Evolutionary conservation across 2,888 invertebrate genomes (phyloP).

Genomic region (Heliconius erato): DNA sequence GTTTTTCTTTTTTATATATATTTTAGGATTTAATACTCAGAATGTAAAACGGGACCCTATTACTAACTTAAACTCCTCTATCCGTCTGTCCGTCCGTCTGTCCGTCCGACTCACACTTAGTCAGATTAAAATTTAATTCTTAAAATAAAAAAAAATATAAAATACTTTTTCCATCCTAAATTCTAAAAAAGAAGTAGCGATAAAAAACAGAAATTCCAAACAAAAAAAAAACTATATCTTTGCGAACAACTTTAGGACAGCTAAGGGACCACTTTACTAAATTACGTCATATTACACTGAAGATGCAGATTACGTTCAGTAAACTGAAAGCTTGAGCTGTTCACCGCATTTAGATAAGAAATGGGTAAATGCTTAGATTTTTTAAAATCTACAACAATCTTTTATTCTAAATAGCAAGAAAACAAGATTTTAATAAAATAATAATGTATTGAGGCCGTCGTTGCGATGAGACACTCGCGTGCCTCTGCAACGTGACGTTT

Average conservation of each 20-base stretch:
- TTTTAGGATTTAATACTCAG: too few species aligned
- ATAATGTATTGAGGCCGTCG: not conserved
- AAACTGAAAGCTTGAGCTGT: slow-evolving; percentile 13
- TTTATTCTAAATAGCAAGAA: not conserved
- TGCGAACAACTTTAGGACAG: slow-evolving; percentile 3
- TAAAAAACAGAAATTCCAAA: too few species aligned
- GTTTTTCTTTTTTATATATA: too few species aligned
- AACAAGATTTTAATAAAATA: not conserved
- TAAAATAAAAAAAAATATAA: too few species aligned
- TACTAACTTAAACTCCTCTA: too few species aligned
- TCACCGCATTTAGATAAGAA: slow-evolving; percentile 26
- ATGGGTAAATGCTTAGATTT: not conserved
- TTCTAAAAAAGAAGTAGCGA: too few species aligned
- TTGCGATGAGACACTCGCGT: too few species aligned
- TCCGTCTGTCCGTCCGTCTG: too few species aligned
- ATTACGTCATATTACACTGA: slow-evolving; percentile 33
- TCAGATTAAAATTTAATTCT: too few species aligned
- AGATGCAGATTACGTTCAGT: slow-evolving; percentile 29
- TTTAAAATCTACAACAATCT: not conserved
- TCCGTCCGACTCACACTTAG: too few species aligned
- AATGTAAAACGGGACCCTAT: too few species aligned
- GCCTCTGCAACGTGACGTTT: not conserved
- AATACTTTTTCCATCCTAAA: too few species aligned
- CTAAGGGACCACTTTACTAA: slow-evolving; percentile 30
- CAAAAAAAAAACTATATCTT: not conserved